phyloP scores from a whole-genome alignment of 2,888 invertebrate species.

The Colletes collaris region DNA sequence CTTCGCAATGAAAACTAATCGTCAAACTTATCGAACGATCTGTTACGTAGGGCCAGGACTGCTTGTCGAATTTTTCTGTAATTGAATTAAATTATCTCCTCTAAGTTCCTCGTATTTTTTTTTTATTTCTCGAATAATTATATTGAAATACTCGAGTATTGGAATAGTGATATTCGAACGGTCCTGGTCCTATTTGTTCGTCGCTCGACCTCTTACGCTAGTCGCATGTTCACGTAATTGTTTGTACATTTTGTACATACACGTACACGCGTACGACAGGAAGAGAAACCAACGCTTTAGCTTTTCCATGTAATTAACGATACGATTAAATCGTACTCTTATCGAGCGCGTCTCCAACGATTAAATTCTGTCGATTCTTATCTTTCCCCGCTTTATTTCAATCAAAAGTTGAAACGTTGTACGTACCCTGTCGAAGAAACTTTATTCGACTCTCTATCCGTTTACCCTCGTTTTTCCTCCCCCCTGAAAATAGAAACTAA shows the following conservation, averaged over 20 bases:
- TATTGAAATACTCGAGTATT: too few species aligned
- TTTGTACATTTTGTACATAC: constrained; percentile 76
- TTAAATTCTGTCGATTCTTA: constrained; percentile 11
- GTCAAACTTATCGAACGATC: not conserved
- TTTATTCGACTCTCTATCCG: not conserved
- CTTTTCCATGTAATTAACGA: constrained; percentile 19
- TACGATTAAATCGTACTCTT: constrained; percentile 28
- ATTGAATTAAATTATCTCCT: too few species aligned
- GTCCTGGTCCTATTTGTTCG: not conserved
- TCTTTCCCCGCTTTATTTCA: constrained; percentile 27
- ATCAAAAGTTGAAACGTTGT: not conserved
- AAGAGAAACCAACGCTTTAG: constrained; percentile 35
- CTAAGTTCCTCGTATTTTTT: too few species aligned
- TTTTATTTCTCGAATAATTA: too few species aligned
- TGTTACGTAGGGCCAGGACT: too few species aligned
- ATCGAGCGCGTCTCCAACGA: constrained; percentile 13
- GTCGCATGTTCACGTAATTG: constrained; percentile 60
- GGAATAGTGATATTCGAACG: too few species aligned
- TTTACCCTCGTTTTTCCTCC: not conserved
- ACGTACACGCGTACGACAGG: constrained; percentile 16
- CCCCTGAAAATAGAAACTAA: not conserved
- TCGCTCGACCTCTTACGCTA: constrained; percentile 22
- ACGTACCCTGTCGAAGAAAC: not conserved
- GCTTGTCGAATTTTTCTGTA: too few species aligned
- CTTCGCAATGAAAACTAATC: not conserved